These are phyloP conservation scores for Synanthedon myopaeformis DNA, from an alignment of 2,888 invertebrate genomes.

Conservation along the genomic window DNA sequence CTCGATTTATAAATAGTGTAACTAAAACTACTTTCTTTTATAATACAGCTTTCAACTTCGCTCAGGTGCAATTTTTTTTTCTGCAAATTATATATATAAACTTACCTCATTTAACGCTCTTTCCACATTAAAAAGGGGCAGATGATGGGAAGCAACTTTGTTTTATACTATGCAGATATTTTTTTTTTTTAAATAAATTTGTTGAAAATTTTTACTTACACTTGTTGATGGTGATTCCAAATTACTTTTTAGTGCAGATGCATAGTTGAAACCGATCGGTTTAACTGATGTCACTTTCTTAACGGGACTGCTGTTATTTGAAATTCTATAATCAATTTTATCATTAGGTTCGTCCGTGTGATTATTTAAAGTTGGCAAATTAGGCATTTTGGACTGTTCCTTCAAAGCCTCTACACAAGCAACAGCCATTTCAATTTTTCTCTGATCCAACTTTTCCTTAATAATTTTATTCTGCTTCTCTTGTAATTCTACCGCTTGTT, in stretches of 20 bases:
- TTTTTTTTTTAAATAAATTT: background rate
- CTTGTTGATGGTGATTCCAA: conserved; percentile 37
- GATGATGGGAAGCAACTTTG: no score
- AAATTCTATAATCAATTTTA: background rate
- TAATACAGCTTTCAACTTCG: no score
- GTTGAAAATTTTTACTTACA: conserved; percentile 29
- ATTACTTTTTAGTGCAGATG: conserved; percentile 41
- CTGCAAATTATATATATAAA: no score
- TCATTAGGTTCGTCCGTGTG: conserved; percentile 18
- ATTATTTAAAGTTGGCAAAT: conserved; percentile 33
- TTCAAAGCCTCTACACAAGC: conserved; percentile 50
- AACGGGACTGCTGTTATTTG: conserved; percentile 29
- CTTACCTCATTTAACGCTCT: no score
- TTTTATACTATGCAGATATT: no score
- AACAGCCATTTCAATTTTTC: conserved; percentile 49
- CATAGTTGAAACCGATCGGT: conserved; percentile 42
- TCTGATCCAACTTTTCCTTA: conserved; percentile 35
- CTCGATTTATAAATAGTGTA: no score
- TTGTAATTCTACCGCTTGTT: conserved; percentile 42
- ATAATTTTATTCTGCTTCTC: conserved; percentile 32
- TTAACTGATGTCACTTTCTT: conserved; percentile 22
- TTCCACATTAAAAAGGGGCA: no score
- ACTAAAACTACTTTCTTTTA: no score
- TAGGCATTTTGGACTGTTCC: conserved; percentile 39
- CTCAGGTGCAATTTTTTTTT: no score